Conservation (phyloP, 2,888 invertebrate genomes). For the Lycaena phlaeas region DNA sequence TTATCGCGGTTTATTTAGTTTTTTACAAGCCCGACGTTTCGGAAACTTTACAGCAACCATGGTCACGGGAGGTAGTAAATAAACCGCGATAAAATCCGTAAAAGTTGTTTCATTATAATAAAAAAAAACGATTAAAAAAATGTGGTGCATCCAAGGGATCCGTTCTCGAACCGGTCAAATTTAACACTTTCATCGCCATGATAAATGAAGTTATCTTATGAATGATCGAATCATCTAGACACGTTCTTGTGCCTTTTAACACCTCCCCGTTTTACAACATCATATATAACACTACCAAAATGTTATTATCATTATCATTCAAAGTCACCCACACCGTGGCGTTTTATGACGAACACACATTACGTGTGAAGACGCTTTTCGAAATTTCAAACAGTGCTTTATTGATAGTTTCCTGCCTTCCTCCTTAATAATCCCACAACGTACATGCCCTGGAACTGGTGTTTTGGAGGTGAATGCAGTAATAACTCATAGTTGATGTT, state of each 20-base stretch:
- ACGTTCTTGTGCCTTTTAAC: slow-evolving; percentile 67
- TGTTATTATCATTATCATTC: slow-evolving; percentile 68
- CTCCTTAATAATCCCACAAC: not conserved
- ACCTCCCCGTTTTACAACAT: slow-evolving; percentile 68
- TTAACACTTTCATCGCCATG: slow-evolving; percentile 66
- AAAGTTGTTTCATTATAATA: too few relatives aligned
- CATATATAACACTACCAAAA: slow-evolving; percentile 67
- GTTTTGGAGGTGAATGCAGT: not conserved
- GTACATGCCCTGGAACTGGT: not conserved
- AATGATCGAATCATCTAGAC: slow-evolving; percentile 70
- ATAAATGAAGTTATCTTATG: slow-evolving; percentile 67
- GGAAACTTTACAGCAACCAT: too few relatives aligned
- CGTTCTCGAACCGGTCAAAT: slow-evolving; percentile 34
- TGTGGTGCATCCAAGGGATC: slow-evolving; percentile 45
- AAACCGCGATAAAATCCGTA: too few relatives aligned
- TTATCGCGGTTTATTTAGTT: too few relatives aligned
- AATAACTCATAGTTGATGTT: not conserved
- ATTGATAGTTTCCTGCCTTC: slow-evolving; percentile 6
- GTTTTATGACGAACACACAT: not conserved
- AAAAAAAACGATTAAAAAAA: slow-evolving; percentile 34
- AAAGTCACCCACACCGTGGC: slow-evolving; percentile 50
- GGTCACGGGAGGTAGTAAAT: too few relatives aligned
- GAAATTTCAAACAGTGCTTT: slow-evolving; percentile 4
- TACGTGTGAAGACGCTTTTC: slow-evolving; percentile 5
- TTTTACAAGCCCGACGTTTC: too few relatives aligned